These are phyloP conservation scores for Caenorhabditis plicata DNA, from an alignment of 2,888 invertebrate species.

Conservation along the genomic window DNA sequence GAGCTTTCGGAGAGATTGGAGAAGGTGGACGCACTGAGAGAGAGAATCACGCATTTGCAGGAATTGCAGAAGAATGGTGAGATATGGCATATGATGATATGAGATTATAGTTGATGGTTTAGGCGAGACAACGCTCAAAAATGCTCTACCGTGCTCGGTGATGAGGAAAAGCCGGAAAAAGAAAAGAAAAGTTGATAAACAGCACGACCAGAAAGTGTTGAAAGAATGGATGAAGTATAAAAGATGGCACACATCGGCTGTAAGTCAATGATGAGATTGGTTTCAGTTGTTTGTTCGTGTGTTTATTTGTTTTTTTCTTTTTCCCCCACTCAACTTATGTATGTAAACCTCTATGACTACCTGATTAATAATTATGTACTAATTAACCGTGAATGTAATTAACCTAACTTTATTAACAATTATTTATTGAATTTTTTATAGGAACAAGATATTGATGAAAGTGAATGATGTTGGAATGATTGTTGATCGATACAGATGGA, in stretches of 20 bases:
- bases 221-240: conserved; percentile 19
- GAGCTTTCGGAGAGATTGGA: conserved; percentile 3
- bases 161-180: conserved; percentile 8
- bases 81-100: background rate
- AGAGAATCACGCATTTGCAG: conserved; percentile 37
- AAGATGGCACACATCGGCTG: conserved; percentile 14
- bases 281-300: too few species aligned
- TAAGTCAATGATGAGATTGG: too few species aligned
- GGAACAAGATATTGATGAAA: too few species aligned
- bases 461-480: too few species aligned
- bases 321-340: too few species aligned
- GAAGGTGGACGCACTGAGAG: conserved; percentile 36
- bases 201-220: conserved; percentile 8
- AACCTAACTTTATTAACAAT: background rate
- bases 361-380: too few species aligned
- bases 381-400: conserved; percentile 8
- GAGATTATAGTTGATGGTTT: background rate
- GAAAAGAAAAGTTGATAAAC: conserved; percentile 10
- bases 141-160: conserved; percentile 12
- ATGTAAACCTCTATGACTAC: too few species aligned
- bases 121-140: conserved; percentile 23
- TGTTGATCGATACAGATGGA: too few species aligned
- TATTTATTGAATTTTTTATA: too few species aligned
- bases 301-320: too few species aligned
- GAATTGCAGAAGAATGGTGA: conserved; percentile 45